Evolutionary conservation across 2,113 vertebrate genomes (phyloP), one percentile per base, ranked within the genome.

Genomic region (Petrocephalus zakoni): DNA sequence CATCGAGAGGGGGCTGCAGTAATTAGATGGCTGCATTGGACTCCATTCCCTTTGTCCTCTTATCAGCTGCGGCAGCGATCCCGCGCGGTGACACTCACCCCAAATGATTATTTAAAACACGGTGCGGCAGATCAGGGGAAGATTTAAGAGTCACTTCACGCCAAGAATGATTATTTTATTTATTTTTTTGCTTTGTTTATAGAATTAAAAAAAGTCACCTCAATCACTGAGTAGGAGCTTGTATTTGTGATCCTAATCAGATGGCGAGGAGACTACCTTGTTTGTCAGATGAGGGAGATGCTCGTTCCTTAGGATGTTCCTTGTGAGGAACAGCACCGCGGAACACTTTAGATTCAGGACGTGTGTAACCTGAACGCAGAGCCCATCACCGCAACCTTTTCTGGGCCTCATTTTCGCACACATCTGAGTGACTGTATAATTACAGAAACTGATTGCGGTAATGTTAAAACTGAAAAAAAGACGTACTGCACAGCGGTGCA

Each of bases 11-110:
- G 88, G 78, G 91, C 29, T 81, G 53, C 21, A 19, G 55, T 49
- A 49, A 83, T 88, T 90, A 85, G 55, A 61, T 89, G 87, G 19
- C 81, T 84, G 87, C 90, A 90, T 88, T 88, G 68, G 89, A 90
- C 91, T 89, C 91, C 87, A 89, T 93, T 90, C 82, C 78, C 87
- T 81, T 92, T 89, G 85, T 89, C 21, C 17, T 88, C 88, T 92
- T 93, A 93, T 93, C 93, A 51, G 88, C 47, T 25, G 9, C 87
- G 91, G 92, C 89, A 91, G 29, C 86, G 87, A 51, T 92, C 88
- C 91, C 25, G 89, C 58, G 46, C 88, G 83, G 83, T 90, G 92
- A 93, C 88, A 92, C 92, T 90, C 11, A 89, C 9, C 75, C 90
- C 89, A 19, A 91, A 21, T 88, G 89, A 72, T 89, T 91, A 2